A percentile compares a stretch with the other conserved stretches of the same genome.
Conservation (phyloP, 2,888 invertebrate species). For the Lasioglossum morio region DNA sequence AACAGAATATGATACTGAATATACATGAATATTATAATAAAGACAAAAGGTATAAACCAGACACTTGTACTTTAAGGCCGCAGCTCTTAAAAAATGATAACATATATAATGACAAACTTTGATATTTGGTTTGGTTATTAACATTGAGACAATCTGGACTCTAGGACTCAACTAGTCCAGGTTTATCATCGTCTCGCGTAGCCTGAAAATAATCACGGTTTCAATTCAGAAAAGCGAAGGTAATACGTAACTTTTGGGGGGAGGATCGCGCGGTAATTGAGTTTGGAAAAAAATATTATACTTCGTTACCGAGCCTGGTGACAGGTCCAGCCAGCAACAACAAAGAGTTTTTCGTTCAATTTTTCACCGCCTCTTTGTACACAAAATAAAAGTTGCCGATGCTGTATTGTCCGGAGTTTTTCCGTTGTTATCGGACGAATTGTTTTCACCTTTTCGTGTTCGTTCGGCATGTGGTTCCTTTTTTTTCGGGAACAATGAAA, state of each 20-base stretch:
- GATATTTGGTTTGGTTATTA: no score
- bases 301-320: background rate
- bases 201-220: background rate
- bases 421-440: conserved; percentile 36
- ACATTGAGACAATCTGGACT: no score
- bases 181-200: no score
- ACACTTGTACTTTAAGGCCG: no score
- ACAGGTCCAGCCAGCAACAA: background rate
- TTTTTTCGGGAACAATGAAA: conserved; percentile 30
- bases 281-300: background rate
- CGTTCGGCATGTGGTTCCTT: background rate
- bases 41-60: no score
- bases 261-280: background rate
- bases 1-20: no score
- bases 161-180: background rate
- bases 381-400: conserved; percentile 45
- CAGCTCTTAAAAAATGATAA: no score
- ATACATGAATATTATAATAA: no score
- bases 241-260: no score
- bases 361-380: background rate
- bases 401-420: conserved; percentile 31
- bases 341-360: background rate
- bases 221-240: background rate
- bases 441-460: conserved; percentile 35
- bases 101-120: no score